Evolutionary conservation across 1,140 invertebrate species (phyloP), one percentile per base, ranked within the genome.

Genomic region (Leucophenga varia): DNA sequence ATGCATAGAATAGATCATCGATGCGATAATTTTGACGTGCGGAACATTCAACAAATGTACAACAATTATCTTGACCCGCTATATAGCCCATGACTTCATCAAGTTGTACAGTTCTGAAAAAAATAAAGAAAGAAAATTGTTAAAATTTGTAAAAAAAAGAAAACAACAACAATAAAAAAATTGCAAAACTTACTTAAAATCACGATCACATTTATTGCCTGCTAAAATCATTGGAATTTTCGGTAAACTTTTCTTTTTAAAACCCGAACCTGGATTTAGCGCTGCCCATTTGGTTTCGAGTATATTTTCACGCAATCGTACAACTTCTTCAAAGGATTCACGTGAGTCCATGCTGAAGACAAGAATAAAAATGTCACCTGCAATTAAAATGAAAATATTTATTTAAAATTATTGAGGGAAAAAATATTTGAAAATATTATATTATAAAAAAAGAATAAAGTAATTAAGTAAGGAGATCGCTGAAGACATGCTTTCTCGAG

Each of bases 281-380:
- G 85, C 86, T 49, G 82, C 85, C 50, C 84, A 80, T 70, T 90
- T 90, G 0, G 87, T 87, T 70, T 91, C 88, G 37, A 90, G 70
- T 58, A 93, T 90, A 71, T 91, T 88, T 56, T 92, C 88, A 30
- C 89, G 79, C 36, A 93, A 79, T 34, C 86, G 80, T 46, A 88
- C 84, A 8, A 89, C 88, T 75, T 91, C 89, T 54, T 91, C 86
- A 63, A 91, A 93, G 0, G 88, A 90, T 64, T 91, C 89, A n/a
- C 86, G 79, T 54, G 86, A 86, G 63, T 91, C 88, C 82, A 92
- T 86, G 59, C 87, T 86, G 73, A 90, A 93, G 6, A 92, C 89
- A 47, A 93, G 75, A 36, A 92, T 82, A 75, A 93, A 93, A 9
- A 91, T 75, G 72, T 93, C 90, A 57, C 89, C 90, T 93, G 79